phyloP scores from a whole-genome alignment of 2,888 invertebrate species.

The Epirrhoe tristata region DNA sequence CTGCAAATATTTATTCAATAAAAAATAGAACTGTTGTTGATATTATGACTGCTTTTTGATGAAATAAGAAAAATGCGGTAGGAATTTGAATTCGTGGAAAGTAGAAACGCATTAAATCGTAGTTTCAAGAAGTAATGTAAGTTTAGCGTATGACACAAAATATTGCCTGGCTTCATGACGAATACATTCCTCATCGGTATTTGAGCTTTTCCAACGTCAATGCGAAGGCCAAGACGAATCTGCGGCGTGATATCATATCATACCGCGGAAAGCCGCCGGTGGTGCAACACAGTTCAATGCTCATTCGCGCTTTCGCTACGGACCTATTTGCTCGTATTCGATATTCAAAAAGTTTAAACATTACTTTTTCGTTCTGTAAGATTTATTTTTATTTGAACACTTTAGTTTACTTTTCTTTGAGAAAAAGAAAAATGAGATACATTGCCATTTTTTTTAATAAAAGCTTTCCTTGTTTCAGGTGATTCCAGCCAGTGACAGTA shows the following conservation, averaged over 20 bases:
- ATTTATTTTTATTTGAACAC: constrained; percentile 7
- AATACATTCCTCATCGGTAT: constrained; percentile 13
- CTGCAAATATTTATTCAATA: too few relatives aligned
- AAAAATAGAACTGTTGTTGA: neutral
- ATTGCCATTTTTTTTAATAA: neutral
- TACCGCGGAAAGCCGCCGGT: constrained; percentile 25
- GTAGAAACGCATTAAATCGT: neutral
- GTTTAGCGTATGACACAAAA: constrained; percentile 10
- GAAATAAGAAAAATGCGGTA: neutral
- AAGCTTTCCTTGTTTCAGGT: constrained; percentile 54
- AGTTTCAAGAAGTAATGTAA: neutral
- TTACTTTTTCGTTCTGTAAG: constrained; percentile 12
- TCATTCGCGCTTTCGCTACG: constrained; percentile 13
- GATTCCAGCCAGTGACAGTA: constrained; percentile 23
- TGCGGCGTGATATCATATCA: constrained; percentile 32
- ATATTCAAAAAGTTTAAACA: constrained; percentile 2
- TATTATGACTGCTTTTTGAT: neutral
- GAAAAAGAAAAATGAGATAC: too few relatives aligned
- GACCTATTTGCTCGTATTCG: constrained; percentile 14
- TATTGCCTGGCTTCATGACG: neutral
- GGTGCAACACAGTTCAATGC: constrained; percentile 8
- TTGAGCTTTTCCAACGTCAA: constrained; percentile 27
- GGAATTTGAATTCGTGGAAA: neutral
- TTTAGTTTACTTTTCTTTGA: neutral
- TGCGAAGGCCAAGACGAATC: constrained; percentile 31